Evolutionary conservation across 1,140 invertebrate genomes (phyloP).

Genomic region (Argopecten irradians): DNA sequence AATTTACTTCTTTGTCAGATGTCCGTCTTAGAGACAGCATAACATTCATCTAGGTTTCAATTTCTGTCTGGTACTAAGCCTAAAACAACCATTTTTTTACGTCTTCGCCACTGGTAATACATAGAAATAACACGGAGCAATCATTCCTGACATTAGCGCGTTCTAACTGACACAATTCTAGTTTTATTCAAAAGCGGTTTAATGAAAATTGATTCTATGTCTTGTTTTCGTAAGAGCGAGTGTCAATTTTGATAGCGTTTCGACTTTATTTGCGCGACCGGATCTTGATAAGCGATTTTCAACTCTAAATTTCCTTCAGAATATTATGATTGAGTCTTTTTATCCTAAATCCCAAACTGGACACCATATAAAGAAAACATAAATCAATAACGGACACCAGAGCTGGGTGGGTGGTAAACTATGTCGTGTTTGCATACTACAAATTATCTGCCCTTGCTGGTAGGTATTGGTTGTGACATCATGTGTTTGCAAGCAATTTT

Average conservation of each 20-base stretch:
- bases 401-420: too few relatives aligned
- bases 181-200: not conserved
- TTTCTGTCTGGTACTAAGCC: not conserved
- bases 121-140: not conserved
- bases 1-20: not conserved
- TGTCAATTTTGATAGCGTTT: not conserved
- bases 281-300: not conserved
- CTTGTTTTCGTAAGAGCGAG: not conserved
- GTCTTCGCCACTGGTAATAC: not conserved
- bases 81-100: not conserved
- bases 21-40: not conserved
- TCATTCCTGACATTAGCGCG: not conserved
- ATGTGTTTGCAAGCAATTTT: too few relatives aligned
- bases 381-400: too few relatives aligned
- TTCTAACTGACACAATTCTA: not conserved
- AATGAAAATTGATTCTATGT: not conserved
- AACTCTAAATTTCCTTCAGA: not conserved
- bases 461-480: too few relatives aligned
- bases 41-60: not conserved
- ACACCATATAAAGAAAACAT: not conserved
- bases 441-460: too few relatives aligned
- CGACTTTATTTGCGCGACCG: not conserved
- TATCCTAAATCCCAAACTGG: not conserved
- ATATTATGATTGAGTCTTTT: conserved; percentile 10
- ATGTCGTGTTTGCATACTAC: too few relatives aligned